Evolutionary conservation across 2,113 vertebrate species (phyloP).

Genomic region (Platycercus adscitus): DNA sequence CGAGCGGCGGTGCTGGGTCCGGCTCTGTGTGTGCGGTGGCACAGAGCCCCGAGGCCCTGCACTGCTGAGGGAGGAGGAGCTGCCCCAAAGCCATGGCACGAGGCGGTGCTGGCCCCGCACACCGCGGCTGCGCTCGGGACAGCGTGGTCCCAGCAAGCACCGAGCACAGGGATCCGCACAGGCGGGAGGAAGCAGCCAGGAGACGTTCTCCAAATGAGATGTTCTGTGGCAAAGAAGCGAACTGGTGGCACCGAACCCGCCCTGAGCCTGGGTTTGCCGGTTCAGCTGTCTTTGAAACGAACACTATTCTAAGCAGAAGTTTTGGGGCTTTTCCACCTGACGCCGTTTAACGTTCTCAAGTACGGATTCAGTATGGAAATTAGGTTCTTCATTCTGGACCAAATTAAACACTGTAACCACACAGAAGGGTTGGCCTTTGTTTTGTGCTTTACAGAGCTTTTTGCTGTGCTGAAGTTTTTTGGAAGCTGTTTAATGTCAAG

Average conservation of each 20-base stretch:
- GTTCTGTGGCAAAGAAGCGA: neutral
- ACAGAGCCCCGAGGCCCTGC: neutral
- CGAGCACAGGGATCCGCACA: rapidly evolving
- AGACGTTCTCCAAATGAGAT: neutral
- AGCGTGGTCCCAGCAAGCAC: rapidly evolving
- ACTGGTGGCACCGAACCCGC: neutral
- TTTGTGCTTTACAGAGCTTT: neutral
- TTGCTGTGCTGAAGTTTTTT: neutral
- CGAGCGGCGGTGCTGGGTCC: neutral
- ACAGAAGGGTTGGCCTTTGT: neutral
- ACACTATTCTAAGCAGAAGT: neutral
- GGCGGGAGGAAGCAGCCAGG: neutral
- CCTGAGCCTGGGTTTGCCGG: neutral
- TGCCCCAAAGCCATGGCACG: neutral
- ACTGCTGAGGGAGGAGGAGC: neutral
- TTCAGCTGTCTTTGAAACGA: neutral
- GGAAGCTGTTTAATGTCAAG: neutral
- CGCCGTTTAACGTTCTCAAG: neutral
- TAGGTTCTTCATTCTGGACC: neutral
- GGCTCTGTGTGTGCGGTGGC: neutral
- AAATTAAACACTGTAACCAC: neutral
- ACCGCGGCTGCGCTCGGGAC: rapidly evolving
- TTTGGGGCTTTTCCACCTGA: neutral
- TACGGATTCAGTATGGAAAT: neutral
- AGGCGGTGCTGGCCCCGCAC: neutral